Base-by-base conservation (phyloP, 1,140 invertebrate genomes). In the Cotesia vestalis region DNA sequence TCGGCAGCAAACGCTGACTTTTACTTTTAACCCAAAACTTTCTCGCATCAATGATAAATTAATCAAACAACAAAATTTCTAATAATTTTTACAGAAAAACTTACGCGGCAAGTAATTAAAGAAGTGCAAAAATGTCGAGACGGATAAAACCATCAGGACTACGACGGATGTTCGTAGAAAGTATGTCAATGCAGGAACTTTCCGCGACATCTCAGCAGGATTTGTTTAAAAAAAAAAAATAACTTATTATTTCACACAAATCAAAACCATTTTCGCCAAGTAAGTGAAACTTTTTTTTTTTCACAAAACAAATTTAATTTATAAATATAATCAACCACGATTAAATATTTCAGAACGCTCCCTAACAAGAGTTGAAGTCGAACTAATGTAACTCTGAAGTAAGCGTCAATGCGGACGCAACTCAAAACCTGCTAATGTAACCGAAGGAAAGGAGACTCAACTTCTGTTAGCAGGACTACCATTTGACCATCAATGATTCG, bases 51-150 rank as follows among this genome's bases (percentile, higher is more conserved):
- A n/a, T 17, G 17, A 57, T 11, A 46, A 46, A 46, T 46, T 46
- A 9, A 46, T 46, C 11, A 9, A 40, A 66, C 61, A 69, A 40
- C 46, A 3, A 40, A 46, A 11, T 46, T 11, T 46, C 40, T 46
- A 46, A 66, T 20, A 36, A 51, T 62, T 64, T 46, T 40, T 6
- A 4, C 1, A 2, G 3, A 11, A 34, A 53, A 77, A 85, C 84
- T 85, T 83, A 85, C 84, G 83, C 14, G 84, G 84, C 71, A 78
- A 80, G 71, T 84, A 82, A 81, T 85, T 82, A 69, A 82, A 84
- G 73, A 85, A 74, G 72, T 85, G 84, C 62, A 85, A 81, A 79
- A 85, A 84, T n/a, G 80, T 82, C 11, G 84, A 82, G 62, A 83
- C 83, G 63, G 83, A 81, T 60, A 77, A 73, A 60, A 81, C 80